phyloP scores from a whole-genome alignment of 2,888 invertebrate species.

The Teleogryllus oceanicus region DNA sequence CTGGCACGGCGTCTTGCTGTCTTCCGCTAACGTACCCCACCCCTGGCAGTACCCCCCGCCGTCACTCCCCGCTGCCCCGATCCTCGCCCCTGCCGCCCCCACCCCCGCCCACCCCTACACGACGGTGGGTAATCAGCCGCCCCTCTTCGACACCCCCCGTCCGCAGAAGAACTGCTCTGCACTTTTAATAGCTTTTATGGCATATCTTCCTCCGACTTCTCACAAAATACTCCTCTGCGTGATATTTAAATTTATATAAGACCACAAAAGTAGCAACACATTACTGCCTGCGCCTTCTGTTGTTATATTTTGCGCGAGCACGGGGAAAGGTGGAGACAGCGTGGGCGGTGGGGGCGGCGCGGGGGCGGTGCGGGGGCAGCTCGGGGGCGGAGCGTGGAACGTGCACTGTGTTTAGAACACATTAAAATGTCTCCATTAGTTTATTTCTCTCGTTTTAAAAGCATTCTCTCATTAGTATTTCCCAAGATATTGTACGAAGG shows the following conservation, averaged over 20 bases:
- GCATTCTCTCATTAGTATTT: constrained; percentile 42
- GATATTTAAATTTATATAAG: constrained; percentile 18
- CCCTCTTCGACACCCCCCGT: constrained; percentile 1
- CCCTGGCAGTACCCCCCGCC: not conserved
- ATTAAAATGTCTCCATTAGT: constrained; percentile 37
- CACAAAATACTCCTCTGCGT: not conserved
- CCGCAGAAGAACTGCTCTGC: not conserved
- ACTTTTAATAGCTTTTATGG: not conserved
- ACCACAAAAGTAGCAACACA: constrained; percentile 9
- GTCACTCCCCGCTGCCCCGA: not conserved
- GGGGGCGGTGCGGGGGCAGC: not conserved
- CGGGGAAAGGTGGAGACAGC: not conserved
- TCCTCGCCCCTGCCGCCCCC: not conserved
- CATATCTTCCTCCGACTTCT: not conserved
- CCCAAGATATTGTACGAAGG: constrained; percentile 21
- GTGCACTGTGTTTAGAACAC: constrained; percentile 32
- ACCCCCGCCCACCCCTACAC: not conserved
- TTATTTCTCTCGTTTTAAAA: constrained; percentile 40
- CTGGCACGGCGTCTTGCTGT: not conserved
- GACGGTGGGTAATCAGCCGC: not conserved
- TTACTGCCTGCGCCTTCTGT: not conserved
- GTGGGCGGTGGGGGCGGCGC: not conserved
- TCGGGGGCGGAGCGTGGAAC: not conserved
- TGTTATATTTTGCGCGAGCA: not conserved
- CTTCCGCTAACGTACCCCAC: not conserved